Evolutionary conservation across 2,797 vertebrate species (phyloP).

Genomic region (Microhierax caerulescens): DNA sequence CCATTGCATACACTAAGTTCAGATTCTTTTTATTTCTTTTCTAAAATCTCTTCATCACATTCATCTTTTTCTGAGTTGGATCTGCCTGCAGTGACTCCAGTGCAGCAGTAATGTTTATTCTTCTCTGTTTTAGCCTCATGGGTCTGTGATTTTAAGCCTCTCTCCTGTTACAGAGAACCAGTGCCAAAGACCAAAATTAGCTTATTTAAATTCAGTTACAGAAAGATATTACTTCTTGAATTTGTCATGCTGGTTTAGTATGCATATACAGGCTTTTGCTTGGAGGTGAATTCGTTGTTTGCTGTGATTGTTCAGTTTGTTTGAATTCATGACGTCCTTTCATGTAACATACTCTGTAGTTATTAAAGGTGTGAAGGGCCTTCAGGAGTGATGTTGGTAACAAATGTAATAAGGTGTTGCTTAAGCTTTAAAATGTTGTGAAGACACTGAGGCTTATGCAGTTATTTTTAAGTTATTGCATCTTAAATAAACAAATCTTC

Average conservation of each 20-base stretch:
- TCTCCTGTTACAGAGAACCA: neutral
- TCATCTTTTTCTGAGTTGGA: neutral
- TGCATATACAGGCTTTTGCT: neutral
- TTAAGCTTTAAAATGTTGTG: slow-evolving; percentile 6
- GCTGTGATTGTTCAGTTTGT: neutral
- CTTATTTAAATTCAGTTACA: slow-evolving; percentile 51
- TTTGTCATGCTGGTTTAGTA: slow-evolving; percentile 3
- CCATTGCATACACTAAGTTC: neutral
- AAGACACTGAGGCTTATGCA: neutral
- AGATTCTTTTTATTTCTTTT: neutral
- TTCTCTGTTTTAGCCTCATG: neutral
- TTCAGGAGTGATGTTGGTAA: neutral
- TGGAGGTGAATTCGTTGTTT: slow-evolving; percentile 1
- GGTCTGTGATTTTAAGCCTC: neutral
- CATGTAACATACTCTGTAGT: neutral
- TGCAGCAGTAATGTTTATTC: neutral
- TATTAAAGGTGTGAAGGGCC: neutral
- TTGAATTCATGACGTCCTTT: neutral
- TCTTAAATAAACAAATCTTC: slow-evolving; percentile 52
- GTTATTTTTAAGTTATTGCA: slow-evolving; percentile 34
- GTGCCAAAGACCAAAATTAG: slow-evolving; percentile 24
- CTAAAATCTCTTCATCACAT: neutral
- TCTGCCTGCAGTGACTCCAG: neutral
- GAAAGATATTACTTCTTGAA: slow-evolving; percentile 21
- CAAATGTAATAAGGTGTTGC: neutral